phyloP scores from a whole-genome alignment of 2,113 vertebrate species.

The Actenoides lindsayi region DNA sequence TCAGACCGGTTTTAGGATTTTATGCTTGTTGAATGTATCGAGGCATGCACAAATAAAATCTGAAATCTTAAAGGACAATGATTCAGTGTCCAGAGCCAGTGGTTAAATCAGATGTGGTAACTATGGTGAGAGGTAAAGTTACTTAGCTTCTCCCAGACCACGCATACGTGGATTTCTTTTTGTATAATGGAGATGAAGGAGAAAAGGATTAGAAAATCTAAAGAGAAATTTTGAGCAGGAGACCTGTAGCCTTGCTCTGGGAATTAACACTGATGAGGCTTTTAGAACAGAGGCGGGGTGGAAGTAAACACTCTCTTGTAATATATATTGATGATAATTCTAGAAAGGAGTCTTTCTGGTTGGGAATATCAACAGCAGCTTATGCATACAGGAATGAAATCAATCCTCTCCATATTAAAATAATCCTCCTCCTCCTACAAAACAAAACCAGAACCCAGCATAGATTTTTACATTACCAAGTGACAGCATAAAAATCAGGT shows the following conservation, averaged over 20 bases:
- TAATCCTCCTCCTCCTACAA: slow-evolving; percentile 27
- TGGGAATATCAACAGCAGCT: slow-evolving; percentile 30
- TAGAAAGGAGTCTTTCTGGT: slow-evolving; percentile 55
- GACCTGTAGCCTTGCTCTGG: slow-evolving; percentile 62
- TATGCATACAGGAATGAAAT: slow-evolving; percentile 10
- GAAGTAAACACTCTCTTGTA: slow-evolving; percentile 35
- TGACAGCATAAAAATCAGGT: neutral
- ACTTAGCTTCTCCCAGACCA: slow-evolving; percentile 46
- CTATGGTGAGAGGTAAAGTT: slow-evolving; percentile 72
- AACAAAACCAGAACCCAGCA: neutral
- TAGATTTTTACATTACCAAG: neutral
- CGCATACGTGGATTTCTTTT: slow-evolving; percentile 54
- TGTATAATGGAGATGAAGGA: slow-evolving; percentile 33
- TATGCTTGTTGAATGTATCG: neutral
- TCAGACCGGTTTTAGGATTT: neutral
- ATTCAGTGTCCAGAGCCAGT: slow-evolving; percentile 43
- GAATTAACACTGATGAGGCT: slow-evolving; percentile 34
- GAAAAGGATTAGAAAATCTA: slow-evolving; percentile 58
- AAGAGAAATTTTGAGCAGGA: slow-evolving; percentile 50
- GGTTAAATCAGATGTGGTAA: slow-evolving; percentile 69
- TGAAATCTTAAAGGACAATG: slow-evolving; percentile 50
- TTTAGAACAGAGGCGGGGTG: slow-evolving; percentile 38
- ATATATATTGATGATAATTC: slow-evolving; percentile 53
- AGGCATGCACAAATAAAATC: slow-evolving; percentile 26
- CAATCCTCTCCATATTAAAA: slow-evolving; percentile 35